phyloP scores from a whole-genome alignment of 2,797 vertebrate species.

The Arnoldichthys spilopterus region DNA sequence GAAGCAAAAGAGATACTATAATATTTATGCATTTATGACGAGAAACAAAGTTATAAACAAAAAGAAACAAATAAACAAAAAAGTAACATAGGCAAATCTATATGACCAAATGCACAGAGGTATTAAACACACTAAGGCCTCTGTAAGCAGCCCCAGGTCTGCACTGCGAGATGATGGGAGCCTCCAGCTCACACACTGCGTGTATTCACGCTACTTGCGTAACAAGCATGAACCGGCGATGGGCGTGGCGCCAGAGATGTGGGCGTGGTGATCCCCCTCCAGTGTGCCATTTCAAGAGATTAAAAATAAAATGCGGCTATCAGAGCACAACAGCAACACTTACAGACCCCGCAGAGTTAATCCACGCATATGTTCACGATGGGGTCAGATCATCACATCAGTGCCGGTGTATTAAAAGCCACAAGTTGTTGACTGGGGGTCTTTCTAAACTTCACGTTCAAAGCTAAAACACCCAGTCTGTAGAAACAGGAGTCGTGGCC shows the following conservation, averaged over 20 bases:
- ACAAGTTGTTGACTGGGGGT: too few species aligned
- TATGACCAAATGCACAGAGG: neutral
- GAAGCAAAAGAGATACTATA: neutral
- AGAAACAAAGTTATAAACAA: too few species aligned
- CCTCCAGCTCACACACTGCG: neutral
- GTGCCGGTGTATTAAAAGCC: too few species aligned
- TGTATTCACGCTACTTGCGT: neutral
- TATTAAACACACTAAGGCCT: neutral
- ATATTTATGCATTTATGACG: neutral
- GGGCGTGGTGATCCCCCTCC: constrained; percentile 17
- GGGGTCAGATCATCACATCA: too few species aligned
- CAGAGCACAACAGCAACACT: neutral
- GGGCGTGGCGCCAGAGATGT: neutral
- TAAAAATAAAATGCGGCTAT: neutral
- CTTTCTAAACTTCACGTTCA: neutral
- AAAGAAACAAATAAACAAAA: too few species aligned
- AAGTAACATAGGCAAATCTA: too few species aligned
- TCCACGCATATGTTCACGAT: too few species aligned
- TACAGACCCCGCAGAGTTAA: neutral
- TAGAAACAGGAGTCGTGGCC: neutral
- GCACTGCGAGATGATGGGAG: neutral
- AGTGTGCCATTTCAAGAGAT: neutral
- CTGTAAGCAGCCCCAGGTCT: neutral
- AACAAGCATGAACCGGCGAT: constrained; percentile 12
- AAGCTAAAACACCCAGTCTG: neutral